Percentiles rank a stretch among this genome's conserved stretches.
Conservation (phyloP, 2,888 invertebrate genomes). For the Pheosia tremula region DNA sequence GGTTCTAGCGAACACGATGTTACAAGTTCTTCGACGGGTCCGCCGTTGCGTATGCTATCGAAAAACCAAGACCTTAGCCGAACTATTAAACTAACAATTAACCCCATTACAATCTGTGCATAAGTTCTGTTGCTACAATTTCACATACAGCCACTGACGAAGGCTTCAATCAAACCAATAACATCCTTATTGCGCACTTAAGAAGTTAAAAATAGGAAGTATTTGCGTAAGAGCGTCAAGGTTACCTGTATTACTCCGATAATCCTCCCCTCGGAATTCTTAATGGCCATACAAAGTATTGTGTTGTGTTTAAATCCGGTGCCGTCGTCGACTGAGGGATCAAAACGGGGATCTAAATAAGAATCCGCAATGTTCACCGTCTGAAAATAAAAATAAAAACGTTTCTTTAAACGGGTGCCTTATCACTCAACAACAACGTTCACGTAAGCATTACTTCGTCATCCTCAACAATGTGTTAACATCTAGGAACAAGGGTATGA, state of each 20-base stretch:
- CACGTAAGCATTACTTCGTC: too few species aligned
- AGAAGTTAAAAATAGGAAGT: conserved; percentile 9
- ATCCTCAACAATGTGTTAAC: too few species aligned
- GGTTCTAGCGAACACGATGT: conserved; percentile 18
- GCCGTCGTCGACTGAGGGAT: conserved; percentile 93
- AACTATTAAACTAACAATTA: too few species aligned
- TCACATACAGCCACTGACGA: too few species aligned
- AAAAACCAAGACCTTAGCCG: too few species aligned
- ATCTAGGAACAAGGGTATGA: too few species aligned
- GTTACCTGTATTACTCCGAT: conserved; percentile 94
- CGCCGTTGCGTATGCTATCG: conserved; percentile 2
- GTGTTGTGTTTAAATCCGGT: conserved; percentile 94
- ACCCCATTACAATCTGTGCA: too few species aligned
- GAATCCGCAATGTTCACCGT: conserved; percentile 96
- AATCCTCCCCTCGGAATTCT: conserved; percentile 95
- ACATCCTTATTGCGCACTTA: conserved; percentile 11
- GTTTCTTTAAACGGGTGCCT: conserved; percentile 16
- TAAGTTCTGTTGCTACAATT: too few species aligned
- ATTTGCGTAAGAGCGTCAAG: conserved; percentile 3
- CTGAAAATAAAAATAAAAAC: conserved; percentile 78
- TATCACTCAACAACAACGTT: conserved; percentile 11
- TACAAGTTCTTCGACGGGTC: not conserved
- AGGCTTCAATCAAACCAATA: conserved; percentile 10
- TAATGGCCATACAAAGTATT: conserved; percentile 98
- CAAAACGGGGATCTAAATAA: conserved; percentile 94